Evolutionary conservation across 1,140 invertebrate species (phyloP).

Genomic region (Bombyx mandarina): DNA sequence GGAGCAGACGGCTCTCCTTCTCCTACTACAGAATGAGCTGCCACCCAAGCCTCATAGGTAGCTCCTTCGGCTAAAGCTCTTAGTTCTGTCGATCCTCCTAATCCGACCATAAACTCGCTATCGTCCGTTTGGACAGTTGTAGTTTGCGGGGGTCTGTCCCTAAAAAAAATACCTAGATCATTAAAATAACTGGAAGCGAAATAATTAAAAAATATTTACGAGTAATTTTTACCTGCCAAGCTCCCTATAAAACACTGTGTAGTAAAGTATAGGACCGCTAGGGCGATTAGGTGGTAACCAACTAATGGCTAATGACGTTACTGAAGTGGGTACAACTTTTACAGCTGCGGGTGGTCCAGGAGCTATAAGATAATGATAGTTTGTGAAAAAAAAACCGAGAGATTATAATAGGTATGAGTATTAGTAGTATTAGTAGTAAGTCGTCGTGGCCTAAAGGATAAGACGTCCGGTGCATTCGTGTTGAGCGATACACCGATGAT

Average conservation of each 20-base stretch:
- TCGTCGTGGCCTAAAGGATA: too few species aligned
- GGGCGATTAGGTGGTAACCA: conserved; percentile 85
- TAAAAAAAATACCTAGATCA: conserved; percentile 13
- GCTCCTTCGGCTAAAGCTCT: conserved; percentile 65
- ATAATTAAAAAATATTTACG: too few species aligned
- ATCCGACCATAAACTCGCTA: conserved; percentile 35
- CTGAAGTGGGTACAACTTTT: conserved; percentile 84
- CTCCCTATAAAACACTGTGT: conserved; percentile 85
- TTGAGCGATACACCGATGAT: too few species aligned
- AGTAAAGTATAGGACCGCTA: conserved; percentile 86
- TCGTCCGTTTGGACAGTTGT: conserved; percentile 56
- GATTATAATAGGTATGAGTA: too few species aligned
- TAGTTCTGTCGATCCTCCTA: conserved; percentile 54
- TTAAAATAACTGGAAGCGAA: neutral
- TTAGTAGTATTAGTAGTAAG: too few species aligned
- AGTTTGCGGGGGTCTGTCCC: conserved; percentile 52
- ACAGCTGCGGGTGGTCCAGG: conserved; percentile 86
- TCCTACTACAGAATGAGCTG: conserved; percentile 84
- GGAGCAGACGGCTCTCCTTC: conserved; percentile 75
- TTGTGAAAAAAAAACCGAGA: too few species aligned
- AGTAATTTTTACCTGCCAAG: conserved; percentile 62
- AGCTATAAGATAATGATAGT: conserved; percentile 64
- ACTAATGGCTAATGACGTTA: conserved; percentile 84
- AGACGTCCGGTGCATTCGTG: too few species aligned
- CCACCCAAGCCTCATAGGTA: conserved; percentile 89